phyloP scores from a whole-genome alignment of 2,113 vertebrate species.

The Sitta europaea region DNA sequence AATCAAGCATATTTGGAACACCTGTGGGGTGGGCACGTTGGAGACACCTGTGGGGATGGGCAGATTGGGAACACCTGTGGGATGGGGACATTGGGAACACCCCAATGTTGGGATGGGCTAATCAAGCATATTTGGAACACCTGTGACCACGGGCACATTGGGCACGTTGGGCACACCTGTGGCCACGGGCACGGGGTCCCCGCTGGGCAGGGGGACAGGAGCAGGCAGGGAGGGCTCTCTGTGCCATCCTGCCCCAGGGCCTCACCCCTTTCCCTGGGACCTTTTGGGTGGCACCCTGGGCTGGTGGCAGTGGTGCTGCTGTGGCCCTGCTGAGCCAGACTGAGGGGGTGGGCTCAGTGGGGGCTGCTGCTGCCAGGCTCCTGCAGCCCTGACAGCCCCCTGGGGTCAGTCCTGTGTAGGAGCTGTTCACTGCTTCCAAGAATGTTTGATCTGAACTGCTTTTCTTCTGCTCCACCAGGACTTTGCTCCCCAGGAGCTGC shows the following conservation, averaged over 20 bases:
- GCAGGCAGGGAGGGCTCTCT: not conserved
- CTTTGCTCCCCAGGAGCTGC: not conserved
- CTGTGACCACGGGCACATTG: not conserved
- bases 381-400: not conserved
- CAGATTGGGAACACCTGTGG: not conserved
- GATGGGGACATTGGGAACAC: not conserved
- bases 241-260: not conserved
- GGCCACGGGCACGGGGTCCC: not conserved
- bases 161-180: not conserved
- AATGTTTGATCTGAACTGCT: accelerated
- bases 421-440: not conserved
- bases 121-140: not conserved
- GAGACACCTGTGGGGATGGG: not conserved
- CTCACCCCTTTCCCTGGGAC: not conserved
- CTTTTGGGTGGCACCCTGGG: not conserved
- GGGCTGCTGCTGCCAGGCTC: not conserved
- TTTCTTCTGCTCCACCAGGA: not conserved
- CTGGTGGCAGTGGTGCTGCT: not conserved
- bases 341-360: too few relatives aligned
- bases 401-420: accelerated
- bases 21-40: not conserved
- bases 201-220: not conserved
- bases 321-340: not conserved
- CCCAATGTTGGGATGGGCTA: not conserved
- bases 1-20: too few relatives aligned